These are phyloP conservation scores for Meloe dianella DNA, from an alignment of 2,888 invertebrate species.

Conservation along the genomic window DNA sequence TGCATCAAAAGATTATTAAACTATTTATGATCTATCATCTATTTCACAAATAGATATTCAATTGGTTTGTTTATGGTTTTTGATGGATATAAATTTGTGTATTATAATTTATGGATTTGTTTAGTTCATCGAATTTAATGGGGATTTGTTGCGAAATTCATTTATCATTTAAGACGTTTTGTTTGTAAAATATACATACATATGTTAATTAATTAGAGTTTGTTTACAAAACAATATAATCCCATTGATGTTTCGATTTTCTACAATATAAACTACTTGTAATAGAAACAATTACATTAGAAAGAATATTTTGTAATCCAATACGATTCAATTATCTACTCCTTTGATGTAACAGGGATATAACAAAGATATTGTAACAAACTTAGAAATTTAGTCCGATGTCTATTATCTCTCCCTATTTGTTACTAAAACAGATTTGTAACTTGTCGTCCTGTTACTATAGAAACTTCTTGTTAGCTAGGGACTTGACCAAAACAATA, in stretches of 20 bases:
- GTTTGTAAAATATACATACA: background rate
- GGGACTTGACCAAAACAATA: too few species aligned
- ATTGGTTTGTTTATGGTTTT: background rate
- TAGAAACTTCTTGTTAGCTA: too few species aligned
- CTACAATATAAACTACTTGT: background rate
- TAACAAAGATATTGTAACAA: too few species aligned
- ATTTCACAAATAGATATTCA: background rate
- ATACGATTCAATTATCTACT: too few species aligned
- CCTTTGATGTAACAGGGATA: too few species aligned
- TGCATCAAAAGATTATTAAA: background rate
- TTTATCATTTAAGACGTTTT: background rate
- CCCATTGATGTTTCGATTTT: background rate
- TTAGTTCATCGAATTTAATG: background rate
- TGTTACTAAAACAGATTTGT: too few species aligned
- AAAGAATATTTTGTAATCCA: too few species aligned
- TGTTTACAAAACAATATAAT: background rate
- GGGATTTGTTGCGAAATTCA: background rate
- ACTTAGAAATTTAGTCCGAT: too few species aligned
- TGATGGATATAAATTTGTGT: background rate
- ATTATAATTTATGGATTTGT: background rate
- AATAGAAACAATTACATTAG: background rate
- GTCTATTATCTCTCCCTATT: too few species aligned
- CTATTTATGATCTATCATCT: background rate
- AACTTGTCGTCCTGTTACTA: too few species aligned
- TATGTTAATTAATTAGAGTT: background rate